These are phyloP conservation scores for Morpho achilles DNA, from an alignment of 2,888 invertebrate species.

Conservation along the genomic window DNA sequence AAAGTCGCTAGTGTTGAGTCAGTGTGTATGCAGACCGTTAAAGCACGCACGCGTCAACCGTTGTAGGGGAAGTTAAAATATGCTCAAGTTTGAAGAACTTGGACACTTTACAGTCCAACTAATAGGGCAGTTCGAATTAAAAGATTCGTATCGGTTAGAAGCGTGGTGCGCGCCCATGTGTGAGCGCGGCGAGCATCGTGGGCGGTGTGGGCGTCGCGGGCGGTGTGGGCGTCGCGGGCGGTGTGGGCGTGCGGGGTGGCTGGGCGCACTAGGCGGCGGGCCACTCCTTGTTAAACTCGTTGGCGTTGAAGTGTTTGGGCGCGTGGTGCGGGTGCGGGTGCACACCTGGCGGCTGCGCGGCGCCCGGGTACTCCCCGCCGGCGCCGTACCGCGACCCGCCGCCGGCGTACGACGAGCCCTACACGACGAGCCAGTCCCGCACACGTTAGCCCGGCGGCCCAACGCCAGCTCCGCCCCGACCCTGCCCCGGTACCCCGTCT, in stretches of 20 bases:
- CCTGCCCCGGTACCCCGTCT: conserved; percentile 27
- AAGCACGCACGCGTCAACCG: conserved; percentile 6
- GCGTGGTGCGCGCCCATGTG: background rate
- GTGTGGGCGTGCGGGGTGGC: conserved; percentile 17
- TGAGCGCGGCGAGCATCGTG: conserved; percentile 14
- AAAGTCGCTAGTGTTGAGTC: conserved; percentile 17
- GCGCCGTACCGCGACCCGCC: conserved; percentile 66
- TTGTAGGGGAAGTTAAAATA: background rate
- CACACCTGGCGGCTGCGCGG: conserved; percentile 73
- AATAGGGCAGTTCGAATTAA: background rate
- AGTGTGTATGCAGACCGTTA: conserved; percentile 5
- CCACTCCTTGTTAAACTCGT: conserved; percentile 79
- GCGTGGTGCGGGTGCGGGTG: conserved; percentile 75
- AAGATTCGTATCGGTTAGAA: background rate
- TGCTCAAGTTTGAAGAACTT: background rate
- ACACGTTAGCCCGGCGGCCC: conserved; percentile 27
- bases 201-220: conserved; percentile 14
- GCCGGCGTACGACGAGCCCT: conserved; percentile 77
- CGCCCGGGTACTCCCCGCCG: conserved; percentile 66
- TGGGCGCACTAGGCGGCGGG: conserved; percentile 62
- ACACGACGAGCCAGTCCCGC: conserved; percentile 29
- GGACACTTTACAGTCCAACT: background rate
- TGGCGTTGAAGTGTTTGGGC: conserved; percentile 76
- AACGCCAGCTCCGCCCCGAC: conserved; percentile 11
- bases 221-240: conserved; percentile 15